These are phyloP conservation scores for Tipula lateralis DNA, from an alignment of 2,888 invertebrate species.

Conservation along the genomic window DNA sequence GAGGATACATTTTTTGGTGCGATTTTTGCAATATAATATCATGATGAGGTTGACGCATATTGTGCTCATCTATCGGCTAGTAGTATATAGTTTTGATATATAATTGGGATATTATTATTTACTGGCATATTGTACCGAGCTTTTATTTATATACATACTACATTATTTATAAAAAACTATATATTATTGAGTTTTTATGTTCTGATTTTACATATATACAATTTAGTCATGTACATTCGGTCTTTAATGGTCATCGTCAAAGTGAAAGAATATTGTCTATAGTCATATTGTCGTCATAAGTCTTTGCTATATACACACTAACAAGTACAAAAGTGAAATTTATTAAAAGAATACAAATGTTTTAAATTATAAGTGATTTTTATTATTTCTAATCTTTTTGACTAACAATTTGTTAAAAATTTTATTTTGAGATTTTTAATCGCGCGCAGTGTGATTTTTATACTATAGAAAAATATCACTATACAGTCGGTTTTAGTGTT, in stretches of 20 bases:
- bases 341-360: not conserved
- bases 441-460: not conserved
- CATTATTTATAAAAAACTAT: slow-evolving; percentile 5
- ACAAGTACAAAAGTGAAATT: not conserved
- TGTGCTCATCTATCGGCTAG: not conserved
- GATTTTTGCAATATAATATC: not conserved
- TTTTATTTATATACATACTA: not conserved
- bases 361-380: not conserved
- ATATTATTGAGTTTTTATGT: not conserved
- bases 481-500: not conserved
- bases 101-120: not conserved
- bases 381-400: not conserved
- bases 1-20: too few species aligned
- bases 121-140: not conserved
- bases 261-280: not conserved
- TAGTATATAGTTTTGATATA: not conserved
- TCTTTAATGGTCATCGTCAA: not conserved
- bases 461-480: not conserved
- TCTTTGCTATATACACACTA: not conserved
- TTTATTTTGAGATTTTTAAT: not conserved
- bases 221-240: not conserved
- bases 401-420: not conserved
- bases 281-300: not conserved
- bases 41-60: not conserved
- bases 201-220: not conserved